Percentiles rank a stretch among this genome's conserved stretches.
phyloP scores from a whole-genome alignment of 2,113 vertebrate species.

The Nansenia antarctica region DNA sequence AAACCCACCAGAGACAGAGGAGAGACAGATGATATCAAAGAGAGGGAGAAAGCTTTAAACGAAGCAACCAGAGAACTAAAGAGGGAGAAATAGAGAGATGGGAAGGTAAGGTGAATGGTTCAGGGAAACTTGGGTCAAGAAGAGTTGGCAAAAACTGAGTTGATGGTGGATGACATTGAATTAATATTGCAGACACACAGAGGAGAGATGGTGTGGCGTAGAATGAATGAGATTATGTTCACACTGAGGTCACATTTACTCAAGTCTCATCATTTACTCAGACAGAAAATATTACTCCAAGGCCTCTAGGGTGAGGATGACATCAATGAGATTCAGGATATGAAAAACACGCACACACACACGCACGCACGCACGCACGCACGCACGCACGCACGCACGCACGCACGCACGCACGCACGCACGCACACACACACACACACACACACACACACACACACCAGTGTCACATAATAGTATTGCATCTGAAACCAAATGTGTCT shows the following conservation, averaged over 20 bases:
- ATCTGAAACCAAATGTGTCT: background rate
- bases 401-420: background rate
- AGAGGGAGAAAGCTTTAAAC: slow-evolving; percentile 16
- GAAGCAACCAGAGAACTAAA: slow-evolving; percentile 32
- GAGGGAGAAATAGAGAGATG: slow-evolving; percentile 2
- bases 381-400: background rate
- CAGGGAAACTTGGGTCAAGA: slow-evolving; percentile 47
- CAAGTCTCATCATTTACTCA: background rate
- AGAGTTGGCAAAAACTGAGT: slow-evolving; percentile 35
- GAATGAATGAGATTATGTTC: background rate
- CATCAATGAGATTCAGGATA: background rate
- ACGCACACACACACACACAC: background rate
- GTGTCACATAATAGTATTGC: slow-evolving; percentile 19
- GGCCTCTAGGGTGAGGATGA: background rate
- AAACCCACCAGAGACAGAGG: slow-evolving; percentile 6
- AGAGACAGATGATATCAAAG: slow-evolving; percentile 42
- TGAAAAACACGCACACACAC: background rate
- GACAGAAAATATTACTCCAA: background rate
- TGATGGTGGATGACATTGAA: slow-evolving; percentile 7
- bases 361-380: background rate
- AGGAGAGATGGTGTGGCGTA: background rate
- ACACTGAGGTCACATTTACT: background rate
- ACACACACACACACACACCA: background rate
- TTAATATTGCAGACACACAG: background rate
- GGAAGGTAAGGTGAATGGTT: slow-evolving; percentile 45